Percentiles rank a stretch among this genome's conserved stretches.
Evolutionary conservation across 2,797 vertebrate species (phyloP).

Genomic region (Luscinia luscinia): DNA sequence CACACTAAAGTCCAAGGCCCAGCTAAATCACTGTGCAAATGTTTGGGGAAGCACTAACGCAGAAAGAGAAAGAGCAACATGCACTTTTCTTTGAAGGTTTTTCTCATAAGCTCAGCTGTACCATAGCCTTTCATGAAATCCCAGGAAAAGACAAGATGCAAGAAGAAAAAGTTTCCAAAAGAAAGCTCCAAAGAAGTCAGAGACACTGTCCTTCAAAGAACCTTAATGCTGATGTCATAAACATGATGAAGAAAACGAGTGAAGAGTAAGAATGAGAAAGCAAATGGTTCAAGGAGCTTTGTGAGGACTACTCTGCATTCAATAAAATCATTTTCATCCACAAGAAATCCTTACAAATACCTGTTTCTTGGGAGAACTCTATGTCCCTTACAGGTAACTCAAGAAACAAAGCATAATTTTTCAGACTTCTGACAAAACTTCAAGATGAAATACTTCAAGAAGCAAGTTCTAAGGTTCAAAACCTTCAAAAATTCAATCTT

Average conservation of each 20-base stretch:
- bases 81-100: not conserved
- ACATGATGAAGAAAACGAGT: not conserved
- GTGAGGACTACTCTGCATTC: not conserved
- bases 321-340: not conserved
- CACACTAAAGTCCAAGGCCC: not conserved
- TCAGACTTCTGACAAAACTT: not conserved
- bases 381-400: not conserved
- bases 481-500: not conserved
- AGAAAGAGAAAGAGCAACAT: not conserved
- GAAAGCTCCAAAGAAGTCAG: not conserved
- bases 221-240: not conserved
- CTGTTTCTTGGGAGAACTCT: not conserved
- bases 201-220: not conserved
- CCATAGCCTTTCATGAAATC: not conserved
- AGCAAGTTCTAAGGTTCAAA: not conserved
- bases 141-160: not conserved
- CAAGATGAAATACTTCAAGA: not conserved
- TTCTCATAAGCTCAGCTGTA: not conserved
- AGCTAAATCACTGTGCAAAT: accelerated
- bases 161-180: not conserved
- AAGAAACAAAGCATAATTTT: not conserved
- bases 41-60: not conserved
- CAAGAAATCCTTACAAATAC: not conserved
- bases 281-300: not conserved
- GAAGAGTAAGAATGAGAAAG: not conserved